Evolutionary conservation across 2,888 invertebrate species (phyloP), one percentile per base, ranked within the genome.

Genomic region (Eurytoma adleriae): DNA sequence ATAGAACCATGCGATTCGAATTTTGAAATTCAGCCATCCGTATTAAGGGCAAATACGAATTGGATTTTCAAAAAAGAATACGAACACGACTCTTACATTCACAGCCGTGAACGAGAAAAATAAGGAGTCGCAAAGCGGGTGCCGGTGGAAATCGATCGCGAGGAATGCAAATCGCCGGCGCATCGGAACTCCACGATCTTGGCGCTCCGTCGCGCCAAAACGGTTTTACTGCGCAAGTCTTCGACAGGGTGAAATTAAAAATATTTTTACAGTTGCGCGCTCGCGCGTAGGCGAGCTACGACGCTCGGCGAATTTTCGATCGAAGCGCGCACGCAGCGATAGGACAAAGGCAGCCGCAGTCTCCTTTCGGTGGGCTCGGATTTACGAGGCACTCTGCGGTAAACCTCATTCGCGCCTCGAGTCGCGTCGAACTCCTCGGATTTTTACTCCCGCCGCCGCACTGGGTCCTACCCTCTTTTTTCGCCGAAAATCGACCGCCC

Each of bases 301-400:
- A 1, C 24, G 24, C 24, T 40, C 40, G n/a, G 40, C 61, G 59
- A 40, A 56, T 62, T 72, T 48, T 67, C 62, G 68, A 74, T 76
- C 75, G 71, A 67, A 61, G 20, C 48, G 13, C 40, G n/a, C 48
- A 24, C 5, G 30, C 69, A 30, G 62, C 50, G 50, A 73, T 72
- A 52, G 59, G 68, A 68, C 68, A 70, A 74, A 69, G 64, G 50
- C 30, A 50, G 30, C 10, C 48, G 16, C 20, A 16, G 40, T 50
- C 48, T 40, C 18, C 64, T 56, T 48, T 2, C 20, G 48, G n/a
- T n/a, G 56, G 16, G 24, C 59, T 16, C 18, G 27, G 68, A 75
- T 81, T 81, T 81, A 81, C 78, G 81, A 75, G 71, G 52, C 13
- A 27, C 70, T 67, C 81, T 81, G 81, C 81, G 81, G 81, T 78